These are phyloP conservation scores for Indicator maculatus DNA, from an alignment of 2,113 vertebrate species.

Conservation along the genomic window DNA sequence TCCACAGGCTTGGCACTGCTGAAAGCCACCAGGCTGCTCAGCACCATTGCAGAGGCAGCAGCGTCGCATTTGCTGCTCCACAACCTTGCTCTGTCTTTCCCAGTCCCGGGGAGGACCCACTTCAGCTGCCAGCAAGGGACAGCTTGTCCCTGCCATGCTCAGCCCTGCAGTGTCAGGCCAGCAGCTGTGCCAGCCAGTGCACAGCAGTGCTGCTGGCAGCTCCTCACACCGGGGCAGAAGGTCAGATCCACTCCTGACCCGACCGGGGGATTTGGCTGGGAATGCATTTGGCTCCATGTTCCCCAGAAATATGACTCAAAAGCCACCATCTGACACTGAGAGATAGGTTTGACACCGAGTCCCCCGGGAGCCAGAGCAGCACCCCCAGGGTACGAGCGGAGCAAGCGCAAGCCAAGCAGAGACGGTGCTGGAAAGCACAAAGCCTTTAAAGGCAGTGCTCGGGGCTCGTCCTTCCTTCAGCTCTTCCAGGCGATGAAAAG, in stretches of 20 bases:
- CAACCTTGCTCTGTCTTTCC: not conserved
- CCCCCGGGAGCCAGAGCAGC: not conserved
- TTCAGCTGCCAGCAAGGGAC: not conserved
- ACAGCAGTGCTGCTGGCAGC: not conserved
- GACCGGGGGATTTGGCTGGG: not conserved
- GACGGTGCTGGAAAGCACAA: not conserved
- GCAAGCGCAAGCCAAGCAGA: not conserved
- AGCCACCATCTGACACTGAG: not conserved
- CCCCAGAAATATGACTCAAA: not conserved
- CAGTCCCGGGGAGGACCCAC: not conserved
- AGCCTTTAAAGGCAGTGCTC: constrained; percentile 56
- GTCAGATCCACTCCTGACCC: not conserved
- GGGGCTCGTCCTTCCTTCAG: constrained; percentile 39
- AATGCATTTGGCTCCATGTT: not conserved
- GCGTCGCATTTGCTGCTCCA: not conserved
- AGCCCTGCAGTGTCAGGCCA: not conserved
- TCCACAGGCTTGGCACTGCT: not conserved
- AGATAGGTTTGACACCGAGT: not conserved
- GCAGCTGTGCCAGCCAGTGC: not conserved
- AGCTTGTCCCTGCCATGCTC: rapidly evolving
- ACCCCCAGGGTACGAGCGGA: not conserved
- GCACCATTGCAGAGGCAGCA: rapidly evolving
- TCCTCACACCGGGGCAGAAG: not conserved
- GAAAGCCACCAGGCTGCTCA: not conserved
- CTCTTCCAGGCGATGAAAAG: constrained; percentile 51